phyloP scores from a whole-genome alignment of 2,113 vertebrate genomes.

The Erinaceus europaeus region DNA sequence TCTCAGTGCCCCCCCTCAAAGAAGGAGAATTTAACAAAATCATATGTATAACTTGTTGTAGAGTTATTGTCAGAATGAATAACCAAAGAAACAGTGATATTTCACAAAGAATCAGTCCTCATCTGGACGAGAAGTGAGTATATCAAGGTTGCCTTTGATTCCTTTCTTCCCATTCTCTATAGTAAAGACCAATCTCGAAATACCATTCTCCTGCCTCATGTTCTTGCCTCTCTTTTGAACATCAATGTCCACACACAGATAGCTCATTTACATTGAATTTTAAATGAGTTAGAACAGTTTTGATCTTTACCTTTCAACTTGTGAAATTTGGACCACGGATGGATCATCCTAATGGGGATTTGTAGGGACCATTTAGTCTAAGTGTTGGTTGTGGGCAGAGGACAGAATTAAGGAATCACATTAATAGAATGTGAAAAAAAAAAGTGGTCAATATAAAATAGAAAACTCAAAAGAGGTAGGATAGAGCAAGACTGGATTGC shows the following conservation, averaged over 20 bases:
- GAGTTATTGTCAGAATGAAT: not conserved
- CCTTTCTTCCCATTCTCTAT: fast-evolving
- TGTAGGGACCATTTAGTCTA: not conserved
- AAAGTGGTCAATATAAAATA: not conserved
- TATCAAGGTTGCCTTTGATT: not conserved
- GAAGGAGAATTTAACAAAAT: no score
- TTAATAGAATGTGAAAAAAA: not conserved
- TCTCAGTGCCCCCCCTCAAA: no score
- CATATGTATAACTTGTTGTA: no score
- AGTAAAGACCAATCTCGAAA: not conserved
- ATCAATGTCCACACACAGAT: not conserved
- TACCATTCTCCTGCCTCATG: no score
- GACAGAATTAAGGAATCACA: not conserved
- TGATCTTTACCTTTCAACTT: not conserved
- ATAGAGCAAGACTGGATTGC: not conserved
- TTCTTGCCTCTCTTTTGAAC: not conserved
- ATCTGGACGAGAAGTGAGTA: not conserved
- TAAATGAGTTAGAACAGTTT: not conserved
- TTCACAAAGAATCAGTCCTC: not conserved
- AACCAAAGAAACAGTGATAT: not conserved
- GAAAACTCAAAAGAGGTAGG: not conserved
- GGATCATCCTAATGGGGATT: not conserved
- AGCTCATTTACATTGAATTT: not conserved
- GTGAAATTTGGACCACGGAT: not conserved
- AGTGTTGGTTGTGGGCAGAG: not conserved